Evolutionary conservation across 2,113 vertebrate species (phyloP).

Genomic region (Garra rufa): DNA sequence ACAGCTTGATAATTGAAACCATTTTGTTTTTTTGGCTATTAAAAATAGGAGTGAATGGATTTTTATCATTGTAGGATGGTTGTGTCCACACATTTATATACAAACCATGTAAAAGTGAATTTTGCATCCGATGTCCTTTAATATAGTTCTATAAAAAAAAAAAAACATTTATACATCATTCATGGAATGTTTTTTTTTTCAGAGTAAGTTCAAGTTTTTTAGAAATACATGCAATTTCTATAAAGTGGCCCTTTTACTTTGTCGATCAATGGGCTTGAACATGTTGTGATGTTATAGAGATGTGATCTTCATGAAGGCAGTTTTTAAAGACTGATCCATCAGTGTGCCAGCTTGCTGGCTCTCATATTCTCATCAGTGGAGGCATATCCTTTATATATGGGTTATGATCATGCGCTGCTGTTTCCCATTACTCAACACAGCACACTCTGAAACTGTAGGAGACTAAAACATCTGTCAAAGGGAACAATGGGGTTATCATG

Average conservation of each 20-base stretch:
- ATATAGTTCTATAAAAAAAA: too few relatives aligned
- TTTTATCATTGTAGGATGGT: too few relatives aligned
- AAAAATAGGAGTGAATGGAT: too few relatives aligned
- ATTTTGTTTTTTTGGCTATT: too few relatives aligned
- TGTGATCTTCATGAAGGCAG: slow-evolving; percentile 43
- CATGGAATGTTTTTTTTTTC: too few relatives aligned
- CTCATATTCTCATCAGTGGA: slow-evolving; percentile 22
- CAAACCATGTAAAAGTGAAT: too few relatives aligned
- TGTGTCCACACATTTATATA: too few relatives aligned
- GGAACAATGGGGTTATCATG: slow-evolving; percentile 49
- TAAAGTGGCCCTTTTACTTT: not conserved
- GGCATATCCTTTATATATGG: slow-evolving; percentile 15
- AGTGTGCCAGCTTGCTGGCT: slow-evolving; percentile 29
- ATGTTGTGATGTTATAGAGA: slow-evolving; percentile 45
- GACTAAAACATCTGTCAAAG: slow-evolving; percentile 35
- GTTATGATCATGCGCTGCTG: slow-evolving; percentile 1
- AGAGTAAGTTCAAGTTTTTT: too few relatives aligned
- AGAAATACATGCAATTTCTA: too few relatives aligned
- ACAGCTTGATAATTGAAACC: too few relatives aligned
- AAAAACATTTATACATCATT: too few relatives aligned
- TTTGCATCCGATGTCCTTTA: too few relatives aligned
- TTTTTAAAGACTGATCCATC: slow-evolving; percentile 38
- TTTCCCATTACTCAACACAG: slow-evolving; percentile 26
- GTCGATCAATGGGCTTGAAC: not conserved
- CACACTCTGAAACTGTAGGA: slow-evolving; percentile 27